Conservation (phyloP, 35 echinoderm and acorn worm species). For the Acanthaster planci region DNA sequence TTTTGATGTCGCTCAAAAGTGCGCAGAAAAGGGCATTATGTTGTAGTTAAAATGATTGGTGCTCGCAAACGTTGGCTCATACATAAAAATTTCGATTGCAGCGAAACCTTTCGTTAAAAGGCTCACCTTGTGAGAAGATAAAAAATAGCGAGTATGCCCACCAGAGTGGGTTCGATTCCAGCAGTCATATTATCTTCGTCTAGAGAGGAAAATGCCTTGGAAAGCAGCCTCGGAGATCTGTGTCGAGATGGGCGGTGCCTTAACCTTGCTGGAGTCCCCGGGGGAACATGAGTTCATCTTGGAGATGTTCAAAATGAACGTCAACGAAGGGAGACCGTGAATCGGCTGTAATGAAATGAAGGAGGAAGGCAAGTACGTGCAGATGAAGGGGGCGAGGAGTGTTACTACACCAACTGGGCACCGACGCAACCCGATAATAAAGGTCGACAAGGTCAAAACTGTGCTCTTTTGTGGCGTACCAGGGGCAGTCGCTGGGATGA, state of each 20-base stretch:
- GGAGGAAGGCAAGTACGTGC: not conserved
- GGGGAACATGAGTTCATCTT: not conserved
- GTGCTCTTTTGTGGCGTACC: not conserved
- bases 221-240: not conserved
- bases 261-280: not conserved
- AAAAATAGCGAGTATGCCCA: too few relatives aligned
- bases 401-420: not conserved
- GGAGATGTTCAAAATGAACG: not conserved
- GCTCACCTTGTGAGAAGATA: too few relatives aligned
- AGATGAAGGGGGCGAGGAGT: not conserved
- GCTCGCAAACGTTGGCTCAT: too few relatives aligned
- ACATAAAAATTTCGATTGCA: too few relatives aligned
- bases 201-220: not conserved
- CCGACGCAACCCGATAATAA: not conserved
- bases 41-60: too few relatives aligned
- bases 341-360: not conserved
- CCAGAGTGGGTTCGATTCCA: too few relatives aligned
- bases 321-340: not conserved
- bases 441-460: too few relatives aligned
- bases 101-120: too few relatives aligned
- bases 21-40: too few relatives aligned
- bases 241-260: not conserved
- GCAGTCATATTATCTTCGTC: not conserved
- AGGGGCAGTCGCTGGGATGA: not conserved
- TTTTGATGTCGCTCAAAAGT: too few relatives aligned